Conservation (phyloP, 2,113 vertebrate genomes). For the Anolis carolinensis region DNA sequence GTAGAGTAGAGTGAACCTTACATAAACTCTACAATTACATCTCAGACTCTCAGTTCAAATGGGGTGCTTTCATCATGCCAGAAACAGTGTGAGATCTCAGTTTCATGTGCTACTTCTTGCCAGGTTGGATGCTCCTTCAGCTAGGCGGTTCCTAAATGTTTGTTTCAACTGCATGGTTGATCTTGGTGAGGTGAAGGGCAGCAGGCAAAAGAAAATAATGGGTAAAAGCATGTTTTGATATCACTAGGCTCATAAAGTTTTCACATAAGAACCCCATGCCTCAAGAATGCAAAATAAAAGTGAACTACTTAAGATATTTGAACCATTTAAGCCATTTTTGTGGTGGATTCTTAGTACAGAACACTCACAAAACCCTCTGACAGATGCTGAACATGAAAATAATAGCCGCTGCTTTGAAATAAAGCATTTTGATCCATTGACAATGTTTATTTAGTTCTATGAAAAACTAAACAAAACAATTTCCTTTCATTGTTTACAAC, state of each 20-base stretch:
- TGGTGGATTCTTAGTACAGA: not conserved
- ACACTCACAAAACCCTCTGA: not conserved
- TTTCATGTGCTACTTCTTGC: not conserved
- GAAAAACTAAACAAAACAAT: constrained; percentile 69
- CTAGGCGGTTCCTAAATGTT: not conserved
- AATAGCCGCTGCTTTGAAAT: not conserved
- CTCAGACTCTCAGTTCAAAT: not conserved
- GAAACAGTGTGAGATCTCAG: not conserved
- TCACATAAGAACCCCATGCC: not conserved
- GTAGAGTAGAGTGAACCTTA: not conserved
- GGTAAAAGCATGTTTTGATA: not conserved
- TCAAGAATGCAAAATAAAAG: not conserved
- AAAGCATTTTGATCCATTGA: constrained; percentile 55
- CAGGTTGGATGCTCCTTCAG: no score
- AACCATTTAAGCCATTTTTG: not conserved
- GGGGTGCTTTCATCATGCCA: not conserved
- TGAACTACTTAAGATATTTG: not conserved
- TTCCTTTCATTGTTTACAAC: constrained; percentile 71
- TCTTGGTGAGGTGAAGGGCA: no score
- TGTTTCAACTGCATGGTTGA: no score
- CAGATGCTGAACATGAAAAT: not conserved
- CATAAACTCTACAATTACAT: not conserved
- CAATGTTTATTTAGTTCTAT: constrained; percentile 70
- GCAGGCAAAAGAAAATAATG: not conserved
- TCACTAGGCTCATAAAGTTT: not conserved